phyloP scores from a whole-genome alignment of 2,888 invertebrate genomes.

The Euplexia lucipara region DNA sequence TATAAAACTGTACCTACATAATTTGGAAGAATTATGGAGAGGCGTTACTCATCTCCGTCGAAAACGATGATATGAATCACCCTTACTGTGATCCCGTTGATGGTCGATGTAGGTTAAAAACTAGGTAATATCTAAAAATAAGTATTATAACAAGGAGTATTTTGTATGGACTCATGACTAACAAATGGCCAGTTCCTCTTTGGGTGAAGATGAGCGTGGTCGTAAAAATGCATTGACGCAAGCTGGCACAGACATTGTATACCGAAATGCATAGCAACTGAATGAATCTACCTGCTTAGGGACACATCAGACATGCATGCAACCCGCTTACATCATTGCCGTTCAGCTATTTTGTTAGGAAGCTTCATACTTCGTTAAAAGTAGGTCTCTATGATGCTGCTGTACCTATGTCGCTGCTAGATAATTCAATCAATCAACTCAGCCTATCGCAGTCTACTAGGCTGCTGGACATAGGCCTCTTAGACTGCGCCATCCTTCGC shows the following conservation, averaged over 20 bases:
- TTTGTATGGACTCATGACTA: slow-evolving; percentile 25
- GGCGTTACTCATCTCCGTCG: slow-evolving; percentile 32
- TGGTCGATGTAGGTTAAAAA: slow-evolving; percentile 34
- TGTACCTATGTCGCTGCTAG: too few species aligned
- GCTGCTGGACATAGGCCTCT: too few species aligned
- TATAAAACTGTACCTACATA: background rate
- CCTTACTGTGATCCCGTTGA: slow-evolving; percentile 23
- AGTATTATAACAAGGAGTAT: slow-evolving; percentile 31
- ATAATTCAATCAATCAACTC: too few species aligned
- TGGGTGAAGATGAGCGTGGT: slow-evolving; percentile 10
- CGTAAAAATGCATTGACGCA: slow-evolving; percentile 28
- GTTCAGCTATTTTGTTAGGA: too few species aligned
- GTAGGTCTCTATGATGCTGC: too few species aligned
- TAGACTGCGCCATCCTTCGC: too few species aligned
- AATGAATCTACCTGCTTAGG: too few species aligned
- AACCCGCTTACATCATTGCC: too few species aligned
- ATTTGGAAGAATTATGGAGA: slow-evolving; percentile 14
- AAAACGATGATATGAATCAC: slow-evolving; percentile 42
- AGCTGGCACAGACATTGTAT: background rate
- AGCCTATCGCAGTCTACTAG: too few species aligned
- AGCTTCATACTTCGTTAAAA: too few species aligned
- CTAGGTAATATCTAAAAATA: slow-evolving; percentile 49
- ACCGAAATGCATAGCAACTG: background rate
- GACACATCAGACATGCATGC: too few species aligned
- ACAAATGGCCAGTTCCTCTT: slow-evolving; percentile 24